Conservation (phyloP, 2,797 vertebrate species). For the Rhabdophis nuchalis region DNA sequence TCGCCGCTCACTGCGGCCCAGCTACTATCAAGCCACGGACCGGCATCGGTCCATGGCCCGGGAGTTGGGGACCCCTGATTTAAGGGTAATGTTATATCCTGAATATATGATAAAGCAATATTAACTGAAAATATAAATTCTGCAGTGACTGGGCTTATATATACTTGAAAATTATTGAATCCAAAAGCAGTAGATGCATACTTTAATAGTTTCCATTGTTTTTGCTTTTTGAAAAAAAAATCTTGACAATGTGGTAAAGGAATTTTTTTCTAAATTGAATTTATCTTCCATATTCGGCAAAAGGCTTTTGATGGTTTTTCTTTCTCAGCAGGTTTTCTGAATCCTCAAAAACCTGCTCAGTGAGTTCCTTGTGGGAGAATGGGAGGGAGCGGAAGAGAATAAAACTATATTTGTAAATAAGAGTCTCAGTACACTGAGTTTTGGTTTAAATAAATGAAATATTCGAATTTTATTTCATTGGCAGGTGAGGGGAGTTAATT, state of each 20-base stretch:
- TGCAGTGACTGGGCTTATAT: not conserved
- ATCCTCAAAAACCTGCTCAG: not conserved
- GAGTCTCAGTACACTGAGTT: not conserved
- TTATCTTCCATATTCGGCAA: not conserved
- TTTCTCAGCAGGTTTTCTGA: not conserved
- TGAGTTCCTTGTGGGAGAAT: not conserved
- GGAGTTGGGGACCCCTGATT: too few species aligned
- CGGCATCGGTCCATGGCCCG: too few species aligned
- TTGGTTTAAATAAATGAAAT: not conserved
- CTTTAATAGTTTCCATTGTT: not conserved
- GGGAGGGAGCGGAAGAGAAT: not conserved
- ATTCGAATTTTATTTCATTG: slow-evolving; percentile 16
- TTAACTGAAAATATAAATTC: not conserved
- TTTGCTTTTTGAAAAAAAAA: not conserved
- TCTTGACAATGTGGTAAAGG: not conserved
- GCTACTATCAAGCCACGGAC: too few species aligned
- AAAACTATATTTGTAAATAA: not conserved
- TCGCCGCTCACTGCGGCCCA: too few species aligned
- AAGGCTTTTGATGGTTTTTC: not conserved
- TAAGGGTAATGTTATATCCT: not conserved
- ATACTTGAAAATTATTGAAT: not conserved
- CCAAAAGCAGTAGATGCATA: not conserved
- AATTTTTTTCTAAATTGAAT: not conserved
- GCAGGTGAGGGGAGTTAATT: slow-evolving; percentile 91
- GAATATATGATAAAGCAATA: not conserved